These are phyloP conservation scores for Cyanoliseus patagonus DNA, from an alignment of 2,113 vertebrate species.

Conservation along the genomic window DNA sequence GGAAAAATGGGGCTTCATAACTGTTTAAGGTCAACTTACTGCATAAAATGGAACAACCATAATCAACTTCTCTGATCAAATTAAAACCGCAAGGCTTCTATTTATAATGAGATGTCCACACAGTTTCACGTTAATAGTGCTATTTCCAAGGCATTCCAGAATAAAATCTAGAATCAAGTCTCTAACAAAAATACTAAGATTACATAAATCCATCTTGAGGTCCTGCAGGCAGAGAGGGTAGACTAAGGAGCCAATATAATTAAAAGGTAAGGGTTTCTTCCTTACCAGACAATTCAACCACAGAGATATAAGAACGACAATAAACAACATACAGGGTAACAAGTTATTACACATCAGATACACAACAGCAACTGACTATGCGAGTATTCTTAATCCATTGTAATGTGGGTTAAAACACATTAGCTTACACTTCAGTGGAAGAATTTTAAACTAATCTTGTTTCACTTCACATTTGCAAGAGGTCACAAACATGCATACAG, in stretches of 20 bases:
- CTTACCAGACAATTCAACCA: neutral
- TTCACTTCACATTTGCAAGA: neutral
- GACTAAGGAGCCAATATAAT: neutral
- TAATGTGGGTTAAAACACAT: neutral
- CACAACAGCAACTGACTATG: neutral
- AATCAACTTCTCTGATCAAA: neutral
- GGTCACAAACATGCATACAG: neutral
- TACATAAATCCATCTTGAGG: neutral
- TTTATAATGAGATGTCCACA: neutral
- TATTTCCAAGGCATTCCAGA: neutral
- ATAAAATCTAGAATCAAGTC: neutral
- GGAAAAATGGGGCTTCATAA: neutral
- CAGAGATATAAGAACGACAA: fast-evolving
- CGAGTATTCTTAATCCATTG: neutral
- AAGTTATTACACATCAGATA: neutral
- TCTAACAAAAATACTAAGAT: neutral
- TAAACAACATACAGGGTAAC: neutral
- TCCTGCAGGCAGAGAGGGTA: neutral
- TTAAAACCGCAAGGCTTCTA: neutral
- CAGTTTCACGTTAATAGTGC: neutral
- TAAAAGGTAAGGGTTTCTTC: neutral
- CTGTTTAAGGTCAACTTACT: neutral
- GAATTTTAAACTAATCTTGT: neutral
- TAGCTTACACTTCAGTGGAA: neutral
- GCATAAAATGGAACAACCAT: neutral